Evolutionary conservation across 1,140 invertebrate species (phyloP).

Genomic region (Bombus balteatus): DNA sequence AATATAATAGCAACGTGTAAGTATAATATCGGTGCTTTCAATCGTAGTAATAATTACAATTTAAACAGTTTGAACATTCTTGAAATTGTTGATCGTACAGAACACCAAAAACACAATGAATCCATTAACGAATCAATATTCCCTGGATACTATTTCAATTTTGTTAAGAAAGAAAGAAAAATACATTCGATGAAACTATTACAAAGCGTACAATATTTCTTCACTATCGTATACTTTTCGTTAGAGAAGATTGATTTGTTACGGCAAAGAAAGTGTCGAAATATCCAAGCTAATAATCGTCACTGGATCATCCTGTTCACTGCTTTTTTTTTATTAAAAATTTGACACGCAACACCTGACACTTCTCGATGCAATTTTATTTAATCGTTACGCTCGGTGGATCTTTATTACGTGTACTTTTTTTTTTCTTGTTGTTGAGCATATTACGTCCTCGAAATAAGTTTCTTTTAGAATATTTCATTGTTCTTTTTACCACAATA

Average conservation of each 20-base stretch:
- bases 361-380: slow-evolving; percentile 51
- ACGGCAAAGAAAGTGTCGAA: too few species aligned
- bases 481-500: slow-evolving; percentile 67
- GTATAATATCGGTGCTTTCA: too few species aligned
- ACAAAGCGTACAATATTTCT: too few species aligned
- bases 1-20: too few species aligned
- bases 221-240: too few species aligned
- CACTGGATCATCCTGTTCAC: not conserved
- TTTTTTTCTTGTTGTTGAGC: slow-evolving; percentile 68
- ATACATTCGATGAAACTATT: too few species aligned
- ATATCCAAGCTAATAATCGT: not conserved
- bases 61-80: too few species aligned
- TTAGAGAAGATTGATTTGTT: too few species aligned
- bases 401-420: slow-evolving; percentile 56
- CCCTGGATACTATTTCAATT: not conserved
- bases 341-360: slow-evolving; percentile 48
- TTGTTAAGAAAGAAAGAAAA: not conserved
- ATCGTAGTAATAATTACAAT: too few species aligned
- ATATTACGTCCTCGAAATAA: slow-evolving; percentile 75
- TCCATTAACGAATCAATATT: not conserved
- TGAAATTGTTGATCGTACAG: too few species aligned
- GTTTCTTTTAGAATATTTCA: slow-evolving; percentile 76
- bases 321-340: slow-evolving; percentile 9
- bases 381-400: slow-evolving; percentile 34
- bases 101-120: not conserved